Percentiles rank a stretch among this genome's conserved stretches.
Evolutionary conservation across 2,888 invertebrate species (phyloP).

Genomic region (Macaria notata): DNA sequence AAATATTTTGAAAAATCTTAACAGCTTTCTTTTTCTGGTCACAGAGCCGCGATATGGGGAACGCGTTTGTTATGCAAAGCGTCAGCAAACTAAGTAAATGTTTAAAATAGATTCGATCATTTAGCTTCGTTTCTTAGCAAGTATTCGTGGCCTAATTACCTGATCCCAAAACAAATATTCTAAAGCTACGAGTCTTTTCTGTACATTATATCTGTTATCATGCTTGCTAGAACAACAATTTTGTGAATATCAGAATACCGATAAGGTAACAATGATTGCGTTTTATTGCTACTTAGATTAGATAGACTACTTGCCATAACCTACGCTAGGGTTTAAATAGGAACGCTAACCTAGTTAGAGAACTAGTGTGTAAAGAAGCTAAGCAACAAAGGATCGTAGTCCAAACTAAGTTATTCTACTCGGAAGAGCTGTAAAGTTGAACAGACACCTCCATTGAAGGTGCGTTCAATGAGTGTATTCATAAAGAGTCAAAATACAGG

Average conservation of each 20-base stretch:
- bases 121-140: slow-evolving; percentile 27
- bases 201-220: not conserved
- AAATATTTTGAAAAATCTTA: slow-evolving; percentile 20
- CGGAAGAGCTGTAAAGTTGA: slow-evolving; percentile 10
- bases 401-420: slow-evolving; percentile 6
- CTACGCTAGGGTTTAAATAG: not conserved
- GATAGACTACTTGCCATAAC: too few relatives aligned
- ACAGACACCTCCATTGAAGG: slow-evolving; percentile 5
- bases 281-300: too few relatives aligned
- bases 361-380: not conserved
- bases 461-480: slow-evolving; percentile 9
- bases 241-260: not conserved
- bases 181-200: not conserved
- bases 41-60: slow-evolving; percentile 19
- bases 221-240: too few relatives aligned
- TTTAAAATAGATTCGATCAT: slow-evolving; percentile 31
- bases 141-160: slow-evolving; percentile 27
- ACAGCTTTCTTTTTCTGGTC: slow-evolving; percentile 29
- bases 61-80: slow-evolving; percentile 27
- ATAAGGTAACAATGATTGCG: not conserved
- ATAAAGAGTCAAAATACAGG: slow-evolving; percentile 17
- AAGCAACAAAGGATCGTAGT: slow-evolving; percentile 6
- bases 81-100: slow-evolving; percentile 23
- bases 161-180: slow-evolving; percentile 10
- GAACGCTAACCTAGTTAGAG: slow-evolving; percentile 3